phyloP scores from a whole-genome alignment of 2,888 invertebrate species.

The Scaptomyza flava region DNA sequence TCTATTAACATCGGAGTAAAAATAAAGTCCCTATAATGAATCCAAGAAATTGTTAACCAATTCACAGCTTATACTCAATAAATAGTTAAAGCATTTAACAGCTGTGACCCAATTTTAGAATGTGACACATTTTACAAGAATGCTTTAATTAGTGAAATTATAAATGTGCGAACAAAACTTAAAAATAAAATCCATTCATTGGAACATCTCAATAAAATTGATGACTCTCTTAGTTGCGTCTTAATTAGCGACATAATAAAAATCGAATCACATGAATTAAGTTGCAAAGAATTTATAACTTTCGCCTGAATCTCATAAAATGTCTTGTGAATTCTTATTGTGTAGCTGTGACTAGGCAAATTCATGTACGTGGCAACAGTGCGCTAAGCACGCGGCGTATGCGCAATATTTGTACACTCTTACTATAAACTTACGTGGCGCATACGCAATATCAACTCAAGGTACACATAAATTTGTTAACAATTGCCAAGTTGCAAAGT shows the following conservation, averaged over 20 bases:
- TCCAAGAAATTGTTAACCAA: slow-evolving; percentile 26
- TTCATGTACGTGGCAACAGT: slow-evolving; percentile 26
- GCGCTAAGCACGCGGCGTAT: slow-evolving; percentile 55
- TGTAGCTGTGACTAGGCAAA: slow-evolving; percentile 42
- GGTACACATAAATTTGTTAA: slow-evolving; percentile 65
- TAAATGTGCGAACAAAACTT: slow-evolving; percentile 25
- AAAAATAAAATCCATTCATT: slow-evolving; percentile 43
- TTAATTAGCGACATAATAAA: slow-evolving; percentile 60
- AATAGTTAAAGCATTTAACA: slow-evolving; percentile 27
- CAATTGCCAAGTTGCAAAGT: slow-evolving; percentile 69
- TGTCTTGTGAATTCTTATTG: slow-evolving; percentile 44
- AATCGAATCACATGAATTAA: slow-evolving; percentile 33
- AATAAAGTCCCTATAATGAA: not conserved
- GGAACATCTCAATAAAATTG: not conserved
- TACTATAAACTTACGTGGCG: slow-evolving; percentile 60
- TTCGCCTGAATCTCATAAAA: slow-evolving; percentile 24
- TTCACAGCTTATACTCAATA: slow-evolving; percentile 10
- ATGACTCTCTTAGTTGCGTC: slow-evolving; percentile 25
- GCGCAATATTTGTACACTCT: slow-evolving; percentile 52
- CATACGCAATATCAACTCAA: slow-evolving; percentile 67
- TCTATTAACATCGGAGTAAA: not conserved
- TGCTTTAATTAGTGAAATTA: slow-evolving; percentile 37
- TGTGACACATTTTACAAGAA: slow-evolving; percentile 47
- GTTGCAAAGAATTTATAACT: slow-evolving; percentile 10
- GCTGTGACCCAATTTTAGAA: slow-evolving; percentile 37